phyloP scores from a whole-genome alignment of 2,888 invertebrate species.

The Lasioglossum figueresi region DNA sequence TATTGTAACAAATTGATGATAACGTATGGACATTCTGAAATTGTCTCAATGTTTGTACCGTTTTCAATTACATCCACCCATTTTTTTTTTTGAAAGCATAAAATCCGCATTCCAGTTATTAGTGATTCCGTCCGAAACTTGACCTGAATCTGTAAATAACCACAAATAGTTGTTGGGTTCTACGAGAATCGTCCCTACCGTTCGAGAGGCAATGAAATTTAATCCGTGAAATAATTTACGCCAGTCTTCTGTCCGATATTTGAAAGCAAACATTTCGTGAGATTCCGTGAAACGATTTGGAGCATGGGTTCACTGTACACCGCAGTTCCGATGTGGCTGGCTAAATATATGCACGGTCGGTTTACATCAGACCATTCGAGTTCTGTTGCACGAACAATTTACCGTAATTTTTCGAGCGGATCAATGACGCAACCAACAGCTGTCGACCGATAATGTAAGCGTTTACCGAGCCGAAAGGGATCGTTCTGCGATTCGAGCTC shows the following conservation, averaged over 20 bases:
- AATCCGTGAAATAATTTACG: background rate
- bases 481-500: background rate
- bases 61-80: no score
- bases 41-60: no score
- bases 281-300: constrained; percentile 48
- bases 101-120: no score
- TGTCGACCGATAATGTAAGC: constrained; percentile 24
- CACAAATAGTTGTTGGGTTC: background rate
- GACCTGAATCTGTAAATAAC: background rate
- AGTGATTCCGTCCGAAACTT: background rate
- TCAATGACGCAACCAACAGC: constrained; percentile 48
- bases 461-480: background rate
- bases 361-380: constrained; percentile 31
- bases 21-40: no score
- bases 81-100: no score
- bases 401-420: constrained; percentile 44
- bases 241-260: constrained; percentile 1
- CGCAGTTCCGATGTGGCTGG: constrained; percentile 19
- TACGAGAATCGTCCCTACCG: background rate
- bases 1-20: no score
- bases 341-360: constrained; percentile 48
- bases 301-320: constrained; percentile 20
- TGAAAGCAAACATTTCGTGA: constrained; percentile 20
- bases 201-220: background rate
- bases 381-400: constrained; percentile 35